A percentile compares a stretch with the other conserved stretches of the same genome.
phyloP scores from a whole-genome alignment of 2,888 invertebrate species.

The Hylaea fasciaria region DNA sequence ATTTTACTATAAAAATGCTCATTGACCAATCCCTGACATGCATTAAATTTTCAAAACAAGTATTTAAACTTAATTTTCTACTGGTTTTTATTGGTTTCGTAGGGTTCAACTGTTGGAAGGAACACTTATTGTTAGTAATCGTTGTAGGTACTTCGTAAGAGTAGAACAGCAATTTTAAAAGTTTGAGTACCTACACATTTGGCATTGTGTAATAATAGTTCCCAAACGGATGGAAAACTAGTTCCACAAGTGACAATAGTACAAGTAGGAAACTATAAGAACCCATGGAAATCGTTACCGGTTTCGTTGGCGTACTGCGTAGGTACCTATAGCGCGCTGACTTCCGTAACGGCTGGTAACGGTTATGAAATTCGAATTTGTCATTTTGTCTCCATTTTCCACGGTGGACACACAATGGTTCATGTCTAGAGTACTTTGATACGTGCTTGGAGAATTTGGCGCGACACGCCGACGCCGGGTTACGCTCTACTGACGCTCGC shows the following conservation, averaged over 20 bases:
- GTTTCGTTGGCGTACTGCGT: slow-evolving; percentile 20
- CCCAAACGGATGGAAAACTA: background rate
- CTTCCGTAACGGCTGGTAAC: slow-evolving; percentile 63
- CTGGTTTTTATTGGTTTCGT: no score
- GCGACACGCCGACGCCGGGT: slow-evolving; percentile 41
- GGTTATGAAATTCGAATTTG: slow-evolving; percentile 62
- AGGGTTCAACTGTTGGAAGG: no score
- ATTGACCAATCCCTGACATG: no score
- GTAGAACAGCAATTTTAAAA: no score
- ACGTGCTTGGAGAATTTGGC: slow-evolving; percentile 51
- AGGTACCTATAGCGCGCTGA: slow-evolving; percentile 36
- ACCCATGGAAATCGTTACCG: slow-evolving; percentile 21
- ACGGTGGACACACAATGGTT: slow-evolving; percentile 56
- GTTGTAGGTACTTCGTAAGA: no score
- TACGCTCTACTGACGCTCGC: slow-evolving; percentile 46
- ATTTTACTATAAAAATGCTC: no score
- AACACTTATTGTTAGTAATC: no score
- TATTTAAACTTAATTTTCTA: no score
- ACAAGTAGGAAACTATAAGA: slow-evolving; percentile 23
- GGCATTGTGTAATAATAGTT: background rate
- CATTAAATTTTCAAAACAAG: no score
- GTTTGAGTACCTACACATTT: no score
- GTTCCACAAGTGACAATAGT: slow-evolving; percentile 7
- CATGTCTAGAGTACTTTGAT: slow-evolving; percentile 8
- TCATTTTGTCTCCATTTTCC: slow-evolving; percentile 53